Percentiles rank a stretch among this genome's conserved stretches.
Evolutionary conservation across 64 coral and sea anemone species (phyloP).

Genomic region (Orbicella faveolata): DNA sequence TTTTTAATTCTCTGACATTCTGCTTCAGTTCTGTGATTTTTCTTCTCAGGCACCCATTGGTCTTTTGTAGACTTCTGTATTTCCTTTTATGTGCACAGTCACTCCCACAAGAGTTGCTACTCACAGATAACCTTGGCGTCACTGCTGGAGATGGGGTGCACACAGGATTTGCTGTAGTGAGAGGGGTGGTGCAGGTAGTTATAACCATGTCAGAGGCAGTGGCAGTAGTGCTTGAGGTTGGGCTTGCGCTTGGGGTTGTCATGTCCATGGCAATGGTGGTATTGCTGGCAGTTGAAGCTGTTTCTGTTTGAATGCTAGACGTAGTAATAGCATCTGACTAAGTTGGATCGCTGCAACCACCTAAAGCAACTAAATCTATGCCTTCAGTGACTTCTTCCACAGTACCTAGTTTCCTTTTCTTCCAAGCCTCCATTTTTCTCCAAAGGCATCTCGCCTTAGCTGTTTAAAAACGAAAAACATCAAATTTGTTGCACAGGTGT

Average conservation of each 20-base stretch:
- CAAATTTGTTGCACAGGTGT: no score
- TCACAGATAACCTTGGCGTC: not conserved
- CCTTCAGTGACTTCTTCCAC: no score
- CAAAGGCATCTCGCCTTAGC: not conserved
- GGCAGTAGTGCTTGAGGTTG: no score
- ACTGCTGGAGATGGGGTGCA: not conserved
- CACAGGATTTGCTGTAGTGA: not conserved
- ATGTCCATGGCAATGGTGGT: no score
- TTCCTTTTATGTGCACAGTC: not conserved
- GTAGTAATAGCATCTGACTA: no score
- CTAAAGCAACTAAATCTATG: no score
- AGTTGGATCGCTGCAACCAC: no score
- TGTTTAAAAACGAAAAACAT: not conserved
- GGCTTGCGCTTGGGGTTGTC: no score
- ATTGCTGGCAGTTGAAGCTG: no score
- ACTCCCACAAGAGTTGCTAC: not conserved
- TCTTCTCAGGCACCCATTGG: not conserved
- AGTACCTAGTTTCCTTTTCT: not conserved
- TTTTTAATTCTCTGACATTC: not conserved
- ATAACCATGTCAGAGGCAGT: no score
- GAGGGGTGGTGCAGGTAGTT: no score
- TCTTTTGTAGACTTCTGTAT: not conserved
- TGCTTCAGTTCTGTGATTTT: not conserved
- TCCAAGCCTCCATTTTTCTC: not conserved
- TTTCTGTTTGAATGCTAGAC: no score